Conservation (phyloP, 2,113 vertebrate species). For the Seriola quinqueradiata region DNA sequence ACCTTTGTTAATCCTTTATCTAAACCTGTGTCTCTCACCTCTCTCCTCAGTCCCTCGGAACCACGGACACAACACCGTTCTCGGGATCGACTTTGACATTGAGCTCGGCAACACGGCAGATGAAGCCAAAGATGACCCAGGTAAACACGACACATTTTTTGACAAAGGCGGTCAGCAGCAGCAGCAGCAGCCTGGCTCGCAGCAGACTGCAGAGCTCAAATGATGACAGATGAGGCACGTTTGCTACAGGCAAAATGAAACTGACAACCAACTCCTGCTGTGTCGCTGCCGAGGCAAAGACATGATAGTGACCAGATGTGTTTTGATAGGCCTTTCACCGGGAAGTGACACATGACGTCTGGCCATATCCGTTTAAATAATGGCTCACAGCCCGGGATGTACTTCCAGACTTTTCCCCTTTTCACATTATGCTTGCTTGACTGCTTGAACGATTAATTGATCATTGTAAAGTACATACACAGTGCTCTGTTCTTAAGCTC, state of each 20-base stretch:
- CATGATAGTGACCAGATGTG: slow-evolving; percentile 64
- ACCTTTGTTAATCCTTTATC: slow-evolving; percentile 68
- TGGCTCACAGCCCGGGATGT: slow-evolving; percentile 41
- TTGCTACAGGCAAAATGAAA: slow-evolving; percentile 43
- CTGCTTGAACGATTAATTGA: slow-evolving; percentile 64
- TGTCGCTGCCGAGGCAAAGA: slow-evolving; percentile 14
- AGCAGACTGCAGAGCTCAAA: slow-evolving; percentile 27
- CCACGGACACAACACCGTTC: slow-evolving; percentile 88
- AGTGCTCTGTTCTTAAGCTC: slow-evolving; percentile 13
- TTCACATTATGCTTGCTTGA: slow-evolving; percentile 51
- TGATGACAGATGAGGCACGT: slow-evolving; percentile 44
- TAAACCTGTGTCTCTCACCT: slow-evolving; percentile 48
- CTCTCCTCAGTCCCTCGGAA: slow-evolving; percentile 91
- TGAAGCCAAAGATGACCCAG: slow-evolving; percentile 93
- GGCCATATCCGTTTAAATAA: slow-evolving; percentile 53
- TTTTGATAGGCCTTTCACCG: slow-evolving; percentile 63
- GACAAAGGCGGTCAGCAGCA: slow-evolving; percentile 35
- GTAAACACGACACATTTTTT: slow-evolving; percentile 76
- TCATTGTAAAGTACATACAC: slow-evolving; percentile 38
- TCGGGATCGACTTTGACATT: slow-evolving; percentile 91
- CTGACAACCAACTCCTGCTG: slow-evolving; percentile 43
- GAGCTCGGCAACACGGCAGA: slow-evolving; percentile 94
- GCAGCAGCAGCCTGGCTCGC: slow-evolving; percentile 1
- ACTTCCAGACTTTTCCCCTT: slow-evolving; percentile 52
- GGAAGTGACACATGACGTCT: slow-evolving; percentile 65